A percentile compares a stretch with the other conserved stretches of the same genome.
Conservation (phyloP, 2,113 vertebrate species). For the Eurystomus gularis region DNA sequence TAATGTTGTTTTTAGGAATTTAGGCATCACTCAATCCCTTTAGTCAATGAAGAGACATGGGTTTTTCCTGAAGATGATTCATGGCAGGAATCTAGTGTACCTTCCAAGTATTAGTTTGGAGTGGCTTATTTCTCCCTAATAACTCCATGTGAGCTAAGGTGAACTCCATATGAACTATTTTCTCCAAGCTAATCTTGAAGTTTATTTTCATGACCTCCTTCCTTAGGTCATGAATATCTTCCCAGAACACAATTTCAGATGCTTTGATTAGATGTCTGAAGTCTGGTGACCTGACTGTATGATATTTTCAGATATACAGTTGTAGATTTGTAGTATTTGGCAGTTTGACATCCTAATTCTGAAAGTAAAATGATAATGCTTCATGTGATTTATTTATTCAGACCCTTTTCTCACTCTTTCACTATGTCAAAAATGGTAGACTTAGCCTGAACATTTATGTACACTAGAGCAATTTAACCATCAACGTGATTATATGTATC, state of each 20-base stretch:
- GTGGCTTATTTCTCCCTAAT: background rate
- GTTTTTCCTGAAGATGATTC: background rate
- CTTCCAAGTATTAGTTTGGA: background rate
- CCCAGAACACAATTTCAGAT: background rate
- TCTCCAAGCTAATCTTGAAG: background rate
- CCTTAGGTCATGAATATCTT: background rate
- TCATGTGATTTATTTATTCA: background rate
- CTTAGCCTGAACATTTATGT: background rate
- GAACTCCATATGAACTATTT: background rate
- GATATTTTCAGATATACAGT: background rate
- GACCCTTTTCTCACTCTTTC: background rate
- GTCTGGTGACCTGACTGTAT: background rate
- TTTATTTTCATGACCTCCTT: background rate
- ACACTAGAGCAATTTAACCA: background rate
- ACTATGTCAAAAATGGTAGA: background rate
- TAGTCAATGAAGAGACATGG: background rate
- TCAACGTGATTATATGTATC: background rate
- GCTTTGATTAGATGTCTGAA: background rate
- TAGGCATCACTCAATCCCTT: background rate
- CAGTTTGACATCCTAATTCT: background rate
- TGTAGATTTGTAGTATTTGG: background rate
- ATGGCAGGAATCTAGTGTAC: background rate
- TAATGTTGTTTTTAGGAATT: background rate
- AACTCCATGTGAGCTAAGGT: background rate
- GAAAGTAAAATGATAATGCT: background rate